Evolutionary conservation across 1,140 invertebrate genomes (phyloP).

Genomic region (Helicoverpa zea): DNA sequence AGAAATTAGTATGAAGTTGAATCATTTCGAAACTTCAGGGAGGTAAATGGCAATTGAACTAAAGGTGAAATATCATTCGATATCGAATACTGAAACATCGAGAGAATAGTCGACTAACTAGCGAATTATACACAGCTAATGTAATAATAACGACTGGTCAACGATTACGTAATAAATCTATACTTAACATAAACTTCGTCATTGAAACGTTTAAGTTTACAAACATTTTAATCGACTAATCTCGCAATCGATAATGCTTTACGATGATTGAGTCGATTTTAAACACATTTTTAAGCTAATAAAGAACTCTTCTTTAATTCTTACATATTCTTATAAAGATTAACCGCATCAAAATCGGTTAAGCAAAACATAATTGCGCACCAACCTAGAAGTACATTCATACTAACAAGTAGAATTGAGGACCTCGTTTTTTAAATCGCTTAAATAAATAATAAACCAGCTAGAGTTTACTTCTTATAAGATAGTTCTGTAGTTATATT

Average conservation of each 20-base stretch:
- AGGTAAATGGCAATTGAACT: not conserved
- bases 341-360: too few relatives aligned
- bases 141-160: not conserved
- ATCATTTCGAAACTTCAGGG: not conserved
- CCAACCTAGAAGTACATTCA: too few relatives aligned
- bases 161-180: slow-evolving; percentile 6
- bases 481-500: too few relatives aligned
- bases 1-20: too few relatives aligned
- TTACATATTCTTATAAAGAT: too few relatives aligned
- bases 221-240: slow-evolving; percentile 15
- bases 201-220: not conserved
- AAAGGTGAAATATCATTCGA: slow-evolving; percentile 14
- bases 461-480: too few relatives aligned
- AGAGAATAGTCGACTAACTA: not conserved
- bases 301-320: too few relatives aligned
- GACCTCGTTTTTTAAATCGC: too few relatives aligned
- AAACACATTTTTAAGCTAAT: not conserved
- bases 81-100: not conserved
- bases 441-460: too few relatives aligned
- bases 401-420: too few relatives aligned
- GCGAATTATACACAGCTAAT: not conserved
- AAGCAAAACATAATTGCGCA: too few relatives aligned
- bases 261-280: not conserved
- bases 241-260: slow-evolving; percentile 5
- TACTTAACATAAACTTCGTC: slow-evolving; percentile 2